These are phyloP conservation scores for Natator depressus DNA, from an alignment of 2,113 vertebrate genomes.

Conservation along the genomic window DNA sequence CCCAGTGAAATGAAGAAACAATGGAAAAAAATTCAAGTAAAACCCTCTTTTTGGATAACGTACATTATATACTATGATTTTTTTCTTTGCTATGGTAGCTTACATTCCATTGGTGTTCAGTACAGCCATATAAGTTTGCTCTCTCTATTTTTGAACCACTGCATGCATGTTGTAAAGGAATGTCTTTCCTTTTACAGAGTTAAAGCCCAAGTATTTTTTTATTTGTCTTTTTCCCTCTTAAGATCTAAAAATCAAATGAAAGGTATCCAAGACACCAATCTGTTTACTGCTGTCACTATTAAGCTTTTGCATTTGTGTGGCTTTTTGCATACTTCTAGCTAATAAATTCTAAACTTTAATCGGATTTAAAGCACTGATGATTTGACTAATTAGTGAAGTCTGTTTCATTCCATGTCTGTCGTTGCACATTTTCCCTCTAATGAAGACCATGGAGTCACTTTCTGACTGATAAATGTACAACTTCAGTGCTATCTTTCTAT, in stretches of 20 bases:
- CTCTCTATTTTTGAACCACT: background rate
- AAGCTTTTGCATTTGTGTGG: background rate
- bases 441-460: background rate
- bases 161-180: background rate
- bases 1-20: background rate
- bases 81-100: background rate
- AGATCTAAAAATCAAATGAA: background rate
- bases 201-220: background rate
- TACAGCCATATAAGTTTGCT: background rate
- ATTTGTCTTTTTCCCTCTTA: background rate
- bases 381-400: background rate
- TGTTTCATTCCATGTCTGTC: background rate
- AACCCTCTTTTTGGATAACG: background rate
- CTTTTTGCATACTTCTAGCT: background rate
- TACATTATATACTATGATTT: background rate
- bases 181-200: background rate
- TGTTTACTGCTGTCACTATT: background rate
- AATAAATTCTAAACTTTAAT: background rate
- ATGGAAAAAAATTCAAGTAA: background rate
- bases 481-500: background rate
- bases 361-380: background rate
- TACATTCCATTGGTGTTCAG: too few relatives aligned
- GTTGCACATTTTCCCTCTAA: background rate
- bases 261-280: background rate
- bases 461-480: background rate